Conservation (phyloP, 2,888 invertebrate species). For the Octonoba sinensis region DNA sequence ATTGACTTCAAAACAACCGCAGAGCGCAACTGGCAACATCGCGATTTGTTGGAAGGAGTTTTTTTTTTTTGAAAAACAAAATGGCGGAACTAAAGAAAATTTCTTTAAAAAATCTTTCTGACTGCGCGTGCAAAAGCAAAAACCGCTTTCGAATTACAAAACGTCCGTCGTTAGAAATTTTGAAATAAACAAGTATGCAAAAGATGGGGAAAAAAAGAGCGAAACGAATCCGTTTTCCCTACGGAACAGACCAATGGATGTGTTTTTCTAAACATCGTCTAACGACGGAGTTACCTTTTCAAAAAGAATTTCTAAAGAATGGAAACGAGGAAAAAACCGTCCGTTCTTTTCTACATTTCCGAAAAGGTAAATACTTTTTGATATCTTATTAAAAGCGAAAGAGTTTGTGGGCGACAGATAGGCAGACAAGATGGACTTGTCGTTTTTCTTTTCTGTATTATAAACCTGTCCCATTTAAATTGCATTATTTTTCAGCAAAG, state of each 20-base stretch:
- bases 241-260: background rate
- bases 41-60: no score
- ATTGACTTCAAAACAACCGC: no score
- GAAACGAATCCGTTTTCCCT: constrained; percentile 1
- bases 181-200: constrained; percentile 37
- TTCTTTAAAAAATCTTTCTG: no score
- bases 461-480: constrained; percentile 41
- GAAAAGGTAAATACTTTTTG: constrained; percentile 46
- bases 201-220: constrained; percentile 8
- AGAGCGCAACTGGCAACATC: no score
- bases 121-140: no score
- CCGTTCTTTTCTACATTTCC: constrained; percentile 23
- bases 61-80: no score
- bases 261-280: constrained; percentile 3
- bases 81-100: no score
- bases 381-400: constrained; percentile 41
- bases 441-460: constrained; percentile 9
- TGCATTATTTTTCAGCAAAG: constrained; percentile 21
- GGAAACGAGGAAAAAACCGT: background rate
- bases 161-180: background rate
- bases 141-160: no score
- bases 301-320: background rate
- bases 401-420: constrained; percentile 15
- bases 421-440: no score
- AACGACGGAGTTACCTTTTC: background rate